Evolutionary conservation across 2,797 vertebrate species (phyloP), one percentile per base, ranked within the genome.

Genomic region (Galagoides demidoff): DNA sequence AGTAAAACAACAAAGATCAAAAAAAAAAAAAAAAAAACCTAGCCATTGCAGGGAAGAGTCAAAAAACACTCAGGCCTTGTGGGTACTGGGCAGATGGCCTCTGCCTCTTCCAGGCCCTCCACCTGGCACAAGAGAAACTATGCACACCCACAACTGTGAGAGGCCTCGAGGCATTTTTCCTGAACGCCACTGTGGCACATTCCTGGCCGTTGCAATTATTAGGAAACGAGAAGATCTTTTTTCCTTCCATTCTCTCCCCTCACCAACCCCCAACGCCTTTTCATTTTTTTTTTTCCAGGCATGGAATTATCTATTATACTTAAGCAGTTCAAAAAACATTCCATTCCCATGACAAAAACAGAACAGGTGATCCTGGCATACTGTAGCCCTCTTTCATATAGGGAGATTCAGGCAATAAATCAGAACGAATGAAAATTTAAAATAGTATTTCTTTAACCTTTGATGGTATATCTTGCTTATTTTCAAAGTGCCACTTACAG

Each of bases 291-390:
- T 92, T 95, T 94, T 88, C 89, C 89, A 98, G 89, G 94, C 95
- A 63, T 64, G 92, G 95, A 97, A 97, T 98, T 93, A 96, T 96
- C 94, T 34, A 49, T 14, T 49, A 49, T 49, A 22, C 92, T 0
- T 0, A 84, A 96, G 84, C 92, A 87, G 92, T 95, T 97, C 97
- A 96, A 97, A 98, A 96, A 95, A 97, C 97, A 98, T 98, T 97
- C 97, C 95, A 97, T 97, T 96, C 96, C 94, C 85, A 78, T 98
- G 97, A 97, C 97, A 63, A 94, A 95, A 84, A 34, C 90, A 55
- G 92, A 81, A 82, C 34, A 37, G 1, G 66, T 29, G 93, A 29
- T 78, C 89, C 5, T 96, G 96, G 94, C 96, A 25, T 57, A 20
- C 88, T 29, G 4, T 82, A 39, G 16, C 57, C 20, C n/a, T 37